Base-by-base conservation (phyloP, 2,888 invertebrate species). In the Rhagium mordax region DNA sequence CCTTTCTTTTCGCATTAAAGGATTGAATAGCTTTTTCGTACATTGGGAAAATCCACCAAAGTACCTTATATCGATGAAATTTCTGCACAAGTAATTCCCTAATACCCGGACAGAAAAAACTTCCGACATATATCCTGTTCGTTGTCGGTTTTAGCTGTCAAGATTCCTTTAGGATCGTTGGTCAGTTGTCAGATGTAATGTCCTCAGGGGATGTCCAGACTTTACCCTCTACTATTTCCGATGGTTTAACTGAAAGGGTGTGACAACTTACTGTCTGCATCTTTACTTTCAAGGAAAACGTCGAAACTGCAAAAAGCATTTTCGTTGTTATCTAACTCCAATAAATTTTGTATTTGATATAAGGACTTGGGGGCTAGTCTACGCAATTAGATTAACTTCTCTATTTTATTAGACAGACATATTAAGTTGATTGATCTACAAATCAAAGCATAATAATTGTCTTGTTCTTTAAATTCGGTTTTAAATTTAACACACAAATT, bases 181-280 rank as follows among this genome's bases (percentile, higher is more conserved):
- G 71, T 66, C 66, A 51, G 60, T 66, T 66, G 71, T 71, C 71
- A 71, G 53, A 60, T 47, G 16, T 57, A 33, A 71, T 60, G 71
- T 71, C 71, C 59, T 29, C 18, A 20, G 60, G 71, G 67, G 60
- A 66, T 61, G 61, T 48, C 55, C 41, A 57, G 55, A 55, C 49
- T 72, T 64, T 61, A 61, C 53, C 72, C 59, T 65, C 64, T 33
- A 49, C 57, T 73, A 73, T 66, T 70, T 73, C 73, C 73, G 73
- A 70, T 53, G 73, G 64, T 65, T 73, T 69, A 60, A 65, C 57
- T 33, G 73, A 70, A 60, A 49, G 64, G 65, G 65, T 53, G 73
- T 70, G 73, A 73, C 73, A 73, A 70, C 65, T 51, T n/a, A 49
- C 69, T 18, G 62, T 64, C 62, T 33, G 65, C 49, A 55, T 59